Percentiles rank a stretch among this genome's conserved stretches.
Evolutionary conservation across 2,797 vertebrate genomes (phyloP).

Genomic region (Acrossocheilus fasciatus): DNA sequence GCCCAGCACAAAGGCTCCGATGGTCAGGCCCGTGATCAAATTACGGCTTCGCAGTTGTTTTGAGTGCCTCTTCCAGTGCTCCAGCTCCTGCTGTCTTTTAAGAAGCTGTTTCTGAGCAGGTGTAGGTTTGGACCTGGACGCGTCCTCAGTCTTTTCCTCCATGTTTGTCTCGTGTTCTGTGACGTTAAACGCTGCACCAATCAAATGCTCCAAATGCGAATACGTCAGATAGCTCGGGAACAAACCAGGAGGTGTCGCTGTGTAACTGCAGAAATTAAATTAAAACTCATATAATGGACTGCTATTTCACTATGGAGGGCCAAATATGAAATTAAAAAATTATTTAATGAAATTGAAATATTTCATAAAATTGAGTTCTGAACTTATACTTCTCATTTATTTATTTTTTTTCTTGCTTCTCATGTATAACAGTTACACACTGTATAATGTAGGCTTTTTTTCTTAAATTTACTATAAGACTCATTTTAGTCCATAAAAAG

Average conservation of each 20-base stretch:
- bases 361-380: background rate
- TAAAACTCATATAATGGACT: background rate
- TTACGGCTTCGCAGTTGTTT: slow-evolving; percentile 41
- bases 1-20: slow-evolving; percentile 49
- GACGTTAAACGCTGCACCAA: background rate
- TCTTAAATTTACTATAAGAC: background rate
- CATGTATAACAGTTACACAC: background rate
- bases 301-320: background rate
- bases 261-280: background rate
- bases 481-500: background rate
- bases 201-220: background rate
- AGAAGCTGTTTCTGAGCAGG: slow-evolving; percentile 23
- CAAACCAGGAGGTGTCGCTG: slow-evolving; percentile 3
- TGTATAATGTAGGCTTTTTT: background rate
- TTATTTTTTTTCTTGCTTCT: background rate
- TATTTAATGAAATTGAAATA: background rate
- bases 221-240: background rate
- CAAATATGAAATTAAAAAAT: background rate
- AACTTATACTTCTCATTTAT: background rate
- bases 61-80: slow-evolving; percentile 4
- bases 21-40: slow-evolving; percentile 37
- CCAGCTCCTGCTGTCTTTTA: slow-evolving; percentile 16
- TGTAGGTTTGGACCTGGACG: slow-evolving; percentile 20
- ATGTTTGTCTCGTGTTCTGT: slow-evolving; percentile 16
- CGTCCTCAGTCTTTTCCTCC: background rate